Base-by-base conservation (phyloP, 2,113 vertebrate genomes). In the Sinosuthora webbiana region DNA sequence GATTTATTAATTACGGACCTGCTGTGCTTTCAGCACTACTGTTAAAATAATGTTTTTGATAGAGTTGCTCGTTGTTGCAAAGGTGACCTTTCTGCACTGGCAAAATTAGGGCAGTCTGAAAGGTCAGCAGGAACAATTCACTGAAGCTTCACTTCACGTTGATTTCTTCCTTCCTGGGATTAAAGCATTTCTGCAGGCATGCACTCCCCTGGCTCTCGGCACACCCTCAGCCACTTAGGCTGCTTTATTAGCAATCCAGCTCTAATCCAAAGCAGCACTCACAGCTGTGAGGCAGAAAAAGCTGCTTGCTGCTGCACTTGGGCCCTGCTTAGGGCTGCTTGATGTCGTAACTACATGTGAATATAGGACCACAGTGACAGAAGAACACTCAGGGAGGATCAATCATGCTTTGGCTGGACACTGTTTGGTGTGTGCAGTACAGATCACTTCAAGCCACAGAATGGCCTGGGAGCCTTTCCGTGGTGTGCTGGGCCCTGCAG, bases 21-120 rank as follows among this genome's bases (percentile, higher is more conserved):
- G 0, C 78, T 87, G 60, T 83, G 69, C 81, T 81, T 74, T 82
- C n/a, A 80, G 67, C 67, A 20, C 63, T 52, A 8, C 94, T 94
- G 89, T 91, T 93, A 92, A 94, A 97, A 79, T 83, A 90, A 49
- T 42, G 67, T 1, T 95, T 89, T 80, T 53, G 67, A 67, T 87
- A 56, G 77, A 62, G 33, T 70, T 47, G 45, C 59, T 65, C 4
- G 0, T 76, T 86, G 50, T 49, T 81, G 52, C 69, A 62, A 39
- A 73, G 47, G 22, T 65, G 65, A 93, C 92, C 94, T 96, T 94
- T 95, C 63, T 83, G 65, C 39, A 3, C 55, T 23, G 50, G 52
- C 70, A 76, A 52, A 95, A 86, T 85, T 52, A 81, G 53, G 50
- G 57, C 49, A 65, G 56, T 35, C 41, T 60, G 3, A 2, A 91